These are phyloP conservation scores for Athrips mouffetella DNA, from an alignment of 2,888 invertebrate species.

Conservation along the genomic window DNA sequence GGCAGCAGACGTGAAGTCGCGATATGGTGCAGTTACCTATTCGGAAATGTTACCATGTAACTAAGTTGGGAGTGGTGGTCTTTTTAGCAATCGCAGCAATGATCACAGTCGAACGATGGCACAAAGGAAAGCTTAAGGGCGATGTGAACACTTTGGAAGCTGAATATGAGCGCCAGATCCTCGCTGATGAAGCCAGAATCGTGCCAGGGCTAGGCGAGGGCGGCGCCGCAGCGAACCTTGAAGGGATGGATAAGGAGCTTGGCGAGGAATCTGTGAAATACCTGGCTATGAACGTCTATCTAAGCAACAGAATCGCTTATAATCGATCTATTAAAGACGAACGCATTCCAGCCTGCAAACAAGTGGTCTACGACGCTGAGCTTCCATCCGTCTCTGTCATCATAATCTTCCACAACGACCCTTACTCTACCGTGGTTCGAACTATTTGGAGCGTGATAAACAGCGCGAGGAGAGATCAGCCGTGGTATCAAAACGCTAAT, in stretches of 20 bases:
- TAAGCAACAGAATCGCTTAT: slow-evolving; percentile 92
- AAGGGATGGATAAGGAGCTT: slow-evolving; percentile 80
- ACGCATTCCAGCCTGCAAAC: too few relatives aligned
- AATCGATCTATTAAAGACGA: too few relatives aligned
- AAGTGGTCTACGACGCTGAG: too few relatives aligned
- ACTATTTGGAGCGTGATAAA: too few relatives aligned
- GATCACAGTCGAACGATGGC: slow-evolving; percentile 62
- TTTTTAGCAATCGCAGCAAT: slow-evolving; percentile 54
- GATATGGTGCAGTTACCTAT: slow-evolving; percentile 59
- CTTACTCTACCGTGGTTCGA: too few relatives aligned
- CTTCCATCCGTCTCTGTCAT: too few relatives aligned
- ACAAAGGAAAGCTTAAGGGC: slow-evolving; percentile 54
- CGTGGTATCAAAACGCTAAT: too few relatives aligned
- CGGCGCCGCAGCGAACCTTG: slow-evolving; percentile 82
- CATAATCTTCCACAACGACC: too few relatives aligned
- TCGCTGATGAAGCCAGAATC: slow-evolving; percentile 81
- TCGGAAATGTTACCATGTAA: slow-evolving; percentile 60
- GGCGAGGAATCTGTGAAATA: slow-evolving; percentile 87
- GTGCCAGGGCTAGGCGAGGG: slow-evolving; percentile 84
- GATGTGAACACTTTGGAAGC: slow-evolving; percentile 37
- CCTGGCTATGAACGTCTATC: slow-evolving; percentile 91
- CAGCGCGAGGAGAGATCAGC: too few relatives aligned
- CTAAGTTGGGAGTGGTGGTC: slow-evolving; percentile 49
- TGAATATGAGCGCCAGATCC: slow-evolving; percentile 71
- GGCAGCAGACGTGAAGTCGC: too few relatives aligned